These are phyloP conservation scores for Pseudomyrmex concolor DNA, from an alignment of 1,140 invertebrate genomes.

Conservation along the genomic window DNA sequence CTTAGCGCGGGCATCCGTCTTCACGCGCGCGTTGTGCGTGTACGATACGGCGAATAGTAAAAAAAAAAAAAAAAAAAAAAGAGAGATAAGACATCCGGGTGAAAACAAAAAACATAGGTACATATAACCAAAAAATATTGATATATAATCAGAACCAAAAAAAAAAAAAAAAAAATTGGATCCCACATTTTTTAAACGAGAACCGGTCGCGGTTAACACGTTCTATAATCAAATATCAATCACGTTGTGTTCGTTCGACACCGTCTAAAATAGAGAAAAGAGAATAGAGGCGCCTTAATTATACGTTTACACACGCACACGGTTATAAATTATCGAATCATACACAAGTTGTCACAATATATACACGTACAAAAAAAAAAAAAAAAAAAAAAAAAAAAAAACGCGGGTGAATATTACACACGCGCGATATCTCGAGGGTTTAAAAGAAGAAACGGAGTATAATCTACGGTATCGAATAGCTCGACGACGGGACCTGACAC, in stretches of 20 bases:
- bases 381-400: constrained; percentile 9
- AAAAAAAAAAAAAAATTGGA: constrained; percentile 12
- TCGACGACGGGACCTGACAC: constrained; percentile 69
- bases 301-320: neutral
- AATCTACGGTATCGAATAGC: constrained; percentile 73
- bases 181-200: neutral
- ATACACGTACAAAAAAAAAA: neutral
- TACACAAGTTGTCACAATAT: neutral
- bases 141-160: neutral
- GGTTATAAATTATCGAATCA: neutral
- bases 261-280: neutral
- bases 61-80: neutral
- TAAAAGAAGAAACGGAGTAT: constrained; percentile 59
- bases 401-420: constrained; percentile 10
- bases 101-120: neutral
- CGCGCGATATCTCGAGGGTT: constrained; percentile 30
- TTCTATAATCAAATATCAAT: constrained; percentile 10
- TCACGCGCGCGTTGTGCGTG: constrained; percentile 46
- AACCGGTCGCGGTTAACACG: constrained; percentile 1
- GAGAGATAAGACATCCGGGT: constrained; percentile 5
- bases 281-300: neutral
- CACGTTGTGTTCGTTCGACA: neutral
- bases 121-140: too few relatives aligned
- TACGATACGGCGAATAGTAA: constrained; percentile 61
- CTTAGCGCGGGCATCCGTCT: constrained; percentile 71